Percentiles rank a stretch among this genome's conserved stretches.
Evolutionary conservation across 2,797 vertebrate species (phyloP).

Genomic region (Helicolenus hilgendorfi): DNA sequence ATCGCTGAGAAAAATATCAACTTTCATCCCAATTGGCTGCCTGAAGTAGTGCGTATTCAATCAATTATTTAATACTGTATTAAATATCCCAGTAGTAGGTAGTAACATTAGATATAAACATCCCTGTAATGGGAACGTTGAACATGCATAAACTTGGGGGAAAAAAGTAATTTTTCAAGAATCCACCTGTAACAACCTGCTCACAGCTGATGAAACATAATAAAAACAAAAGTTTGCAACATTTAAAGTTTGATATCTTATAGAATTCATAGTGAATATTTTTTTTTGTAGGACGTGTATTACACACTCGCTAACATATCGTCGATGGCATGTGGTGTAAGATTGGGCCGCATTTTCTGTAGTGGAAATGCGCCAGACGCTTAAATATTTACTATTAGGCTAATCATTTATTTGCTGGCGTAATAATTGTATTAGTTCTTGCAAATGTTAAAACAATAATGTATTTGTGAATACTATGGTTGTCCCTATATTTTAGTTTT

Average conservation of each 20-base stretch:
- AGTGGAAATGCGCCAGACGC: neutral
- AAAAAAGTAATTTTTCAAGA: neutral
- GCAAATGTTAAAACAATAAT: neutral
- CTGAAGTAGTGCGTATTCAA: neutral
- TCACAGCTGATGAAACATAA: neutral
- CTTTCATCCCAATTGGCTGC: neutral
- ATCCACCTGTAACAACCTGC: neutral
- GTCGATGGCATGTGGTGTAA: neutral
- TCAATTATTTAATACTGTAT: neutral
- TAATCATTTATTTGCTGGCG: neutral
- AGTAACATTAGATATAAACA: neutral
- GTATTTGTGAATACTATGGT: neutral
- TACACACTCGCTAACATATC: neutral
- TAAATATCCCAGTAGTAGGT: neutral
- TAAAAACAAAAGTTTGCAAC: neutral
- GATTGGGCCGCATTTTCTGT: neutral
- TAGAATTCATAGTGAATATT: neutral
- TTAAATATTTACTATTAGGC: constrained; percentile 3
- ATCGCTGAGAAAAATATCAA: neutral
- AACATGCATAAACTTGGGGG: neutral
- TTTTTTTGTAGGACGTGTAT: neutral
- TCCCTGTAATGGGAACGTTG: neutral
- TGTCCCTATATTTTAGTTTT: neutral
- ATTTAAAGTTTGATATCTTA: neutral
- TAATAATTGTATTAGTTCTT: neutral